Base-by-base conservation (phyloP, 2,888 invertebrate genomes). In the Drosophila pegasa region DNA sequence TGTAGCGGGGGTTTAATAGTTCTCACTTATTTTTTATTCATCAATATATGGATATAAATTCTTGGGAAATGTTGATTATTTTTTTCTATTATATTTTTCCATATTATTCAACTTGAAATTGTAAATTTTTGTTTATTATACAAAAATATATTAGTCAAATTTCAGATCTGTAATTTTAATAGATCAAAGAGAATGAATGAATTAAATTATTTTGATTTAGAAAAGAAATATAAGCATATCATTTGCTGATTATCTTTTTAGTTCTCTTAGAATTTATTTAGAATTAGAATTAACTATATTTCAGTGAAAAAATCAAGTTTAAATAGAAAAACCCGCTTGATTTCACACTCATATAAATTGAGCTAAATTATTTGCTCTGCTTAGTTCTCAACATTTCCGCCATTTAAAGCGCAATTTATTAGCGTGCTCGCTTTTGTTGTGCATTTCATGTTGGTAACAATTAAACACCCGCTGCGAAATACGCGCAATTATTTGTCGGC, bases 401-500 rank as follows among this genome's bases (percentile, higher is more conserved):
- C 35, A 20, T 38, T 51, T 31, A 27, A 37, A 37, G 38, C 20
- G 2, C 45, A 68, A 57, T 64, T 64, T 33, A 64, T 68, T 64
- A 31, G 25, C 40, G 20, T 10, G n/a, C 18, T 66, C 50, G 16
- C 27, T 25, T 35, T 22, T 31, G 29, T 7, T 69, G 29, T 52
- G 6, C 35, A 20, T 43, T 51, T 37, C 29, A 14, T 65, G 12
- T 20, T 10, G 22, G 18, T 9, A 20, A 29, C 69, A 64, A 47
- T 64, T 64, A 68, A 62, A 55, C 50, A 31, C 31, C 22, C 29
- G n/a, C 56, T 43, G 33, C 20, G 16, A 35, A 60, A 60, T 43
- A 56, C 14, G 35, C 35, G 45, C 61, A 59, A 48, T 59, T 59
- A 59, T 63, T 63, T 63, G 59, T 35, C 35, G 16, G 40, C 25